These are phyloP conservation scores for Seira ritae DNA, from an alignment of 2,888 invertebrate species.

Conservation along the genomic window DNA sequence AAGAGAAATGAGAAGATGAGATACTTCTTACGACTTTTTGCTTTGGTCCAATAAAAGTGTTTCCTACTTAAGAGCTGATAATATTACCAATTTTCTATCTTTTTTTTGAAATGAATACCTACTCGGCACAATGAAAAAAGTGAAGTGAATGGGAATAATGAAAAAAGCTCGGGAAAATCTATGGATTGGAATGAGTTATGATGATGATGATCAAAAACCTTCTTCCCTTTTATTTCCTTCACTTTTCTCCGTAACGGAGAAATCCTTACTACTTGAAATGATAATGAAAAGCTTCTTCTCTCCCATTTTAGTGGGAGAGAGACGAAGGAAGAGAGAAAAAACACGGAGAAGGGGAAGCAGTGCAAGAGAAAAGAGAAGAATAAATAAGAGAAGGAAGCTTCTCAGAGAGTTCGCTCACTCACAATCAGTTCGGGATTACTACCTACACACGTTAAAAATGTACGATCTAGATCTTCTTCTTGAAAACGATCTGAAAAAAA, in stretches of 20 bases:
- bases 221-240: background rate
- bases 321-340: slow-evolving; percentile 19
- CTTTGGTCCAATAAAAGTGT: slow-evolving; percentile 19
- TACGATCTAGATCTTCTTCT: slow-evolving; percentile 15
- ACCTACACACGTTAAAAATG: slow-evolving; percentile 21
- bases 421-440: slow-evolving; percentile 21
- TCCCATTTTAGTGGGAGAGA: slow-evolving; percentile 8
- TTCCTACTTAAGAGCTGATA: slow-evolving; percentile 24
- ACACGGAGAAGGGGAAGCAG: slow-evolving; percentile 30
- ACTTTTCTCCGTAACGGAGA: slow-evolving; percentile 1
- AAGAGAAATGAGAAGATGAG: slow-evolving; percentile 20
- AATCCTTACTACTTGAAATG: slow-evolving; percentile 9
- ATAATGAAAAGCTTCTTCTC: slow-evolving; percentile 21
- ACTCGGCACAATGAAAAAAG: background rate
- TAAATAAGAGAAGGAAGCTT: slow-evolving; percentile 24
- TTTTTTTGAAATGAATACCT: background rate
- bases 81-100: slow-evolving; percentile 17
- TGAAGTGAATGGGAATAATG: slow-evolving; percentile 19
- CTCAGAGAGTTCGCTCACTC: slow-evolving; percentile 6
- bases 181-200: slow-evolving; percentile 23
- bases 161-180: slow-evolving; percentile 12
- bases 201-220: slow-evolving; percentile 14
- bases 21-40: slow-evolving; percentile 12
- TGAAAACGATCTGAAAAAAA: background rate
- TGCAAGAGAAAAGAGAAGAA: slow-evolving; percentile 13